Evolutionary conservation across 2,888 invertebrate species (phyloP).

Genomic region (Rhagophthalmus giganteus): DNA sequence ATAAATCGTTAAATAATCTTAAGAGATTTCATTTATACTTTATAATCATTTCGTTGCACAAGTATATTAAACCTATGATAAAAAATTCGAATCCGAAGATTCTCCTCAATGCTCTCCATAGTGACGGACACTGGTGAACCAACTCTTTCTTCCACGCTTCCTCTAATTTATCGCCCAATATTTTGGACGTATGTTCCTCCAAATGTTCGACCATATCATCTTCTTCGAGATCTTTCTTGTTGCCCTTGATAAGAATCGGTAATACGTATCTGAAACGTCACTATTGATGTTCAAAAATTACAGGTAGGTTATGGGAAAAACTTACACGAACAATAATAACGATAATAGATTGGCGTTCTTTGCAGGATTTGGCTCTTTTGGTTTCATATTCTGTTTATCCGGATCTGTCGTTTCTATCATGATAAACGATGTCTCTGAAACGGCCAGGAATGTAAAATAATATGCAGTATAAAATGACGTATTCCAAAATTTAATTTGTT

Average conservation of each 20-base stretch:
- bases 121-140: constrained; percentile 33
- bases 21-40: constrained; percentile 27
- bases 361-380: too few relatives aligned
- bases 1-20: neutral
- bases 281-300: neutral
- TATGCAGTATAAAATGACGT: too few relatives aligned
- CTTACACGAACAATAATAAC: constrained; percentile 30
- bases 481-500: too few relatives aligned
- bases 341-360: constrained; percentile 30
- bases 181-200: constrained; percentile 64
- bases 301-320: constrained; percentile 4
- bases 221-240: constrained; percentile 54
- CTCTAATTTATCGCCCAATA: constrained; percentile 65
- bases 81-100: constrained; percentile 41
- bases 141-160: constrained; percentile 49
- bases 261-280: constrained; percentile 57
- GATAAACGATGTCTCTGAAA: too few relatives aligned
- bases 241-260: constrained; percentile 56
- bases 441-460: too few relatives aligned
- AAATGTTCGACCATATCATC: constrained; percentile 57
- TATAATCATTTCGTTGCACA: constrained; percentile 33
- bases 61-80: constrained; percentile 31
- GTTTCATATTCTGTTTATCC: too few relatives aligned
- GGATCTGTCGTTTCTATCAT: too few relatives aligned
- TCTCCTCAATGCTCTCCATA: constrained; percentile 39